Percentiles rank a stretch among this genome's conserved stretches.
Conservation (phyloP, 2,113 vertebrate species). For the Promerops cafer region DNA sequence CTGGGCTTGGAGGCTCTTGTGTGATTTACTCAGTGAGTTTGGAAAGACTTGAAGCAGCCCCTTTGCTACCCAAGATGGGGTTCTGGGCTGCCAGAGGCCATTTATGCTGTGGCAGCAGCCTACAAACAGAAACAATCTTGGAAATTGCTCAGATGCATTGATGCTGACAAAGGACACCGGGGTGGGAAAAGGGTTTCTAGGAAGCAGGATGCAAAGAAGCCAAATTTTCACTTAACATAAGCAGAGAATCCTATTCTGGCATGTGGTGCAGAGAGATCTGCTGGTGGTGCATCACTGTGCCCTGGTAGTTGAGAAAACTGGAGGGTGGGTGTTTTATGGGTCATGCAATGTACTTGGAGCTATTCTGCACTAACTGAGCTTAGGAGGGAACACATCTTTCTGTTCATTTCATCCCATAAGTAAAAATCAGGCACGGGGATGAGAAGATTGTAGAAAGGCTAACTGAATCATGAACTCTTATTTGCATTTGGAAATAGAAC, state of each 20-base stretch:
- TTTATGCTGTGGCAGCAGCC: background rate
- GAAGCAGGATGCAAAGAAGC: background rate
- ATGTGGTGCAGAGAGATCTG: background rate
- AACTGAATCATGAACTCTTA: background rate
- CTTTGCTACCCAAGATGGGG: background rate
- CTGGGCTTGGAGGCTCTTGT: background rate
- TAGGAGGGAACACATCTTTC: background rate
- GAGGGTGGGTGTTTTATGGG: background rate
- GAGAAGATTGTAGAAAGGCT: background rate
- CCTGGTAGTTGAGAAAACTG: background rate
- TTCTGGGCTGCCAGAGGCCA: background rate
- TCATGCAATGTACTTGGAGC: background rate
- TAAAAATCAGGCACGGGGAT: background rate
- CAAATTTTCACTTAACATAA: background rate
- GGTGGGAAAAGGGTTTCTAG: background rate
- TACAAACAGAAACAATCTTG: background rate
- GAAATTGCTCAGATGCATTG: background rate
- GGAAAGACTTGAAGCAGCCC: background rate
- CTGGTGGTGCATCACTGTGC: background rate
- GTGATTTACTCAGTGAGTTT: background rate
- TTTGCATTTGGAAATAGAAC: background rate
- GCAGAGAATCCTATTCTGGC: background rate
- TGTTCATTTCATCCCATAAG: background rate
- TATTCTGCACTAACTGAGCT: background rate
- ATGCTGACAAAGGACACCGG: background rate